Base-by-base conservation (phyloP, 2,113 vertebrate species). In the Chloroceryle aenea region DNA sequence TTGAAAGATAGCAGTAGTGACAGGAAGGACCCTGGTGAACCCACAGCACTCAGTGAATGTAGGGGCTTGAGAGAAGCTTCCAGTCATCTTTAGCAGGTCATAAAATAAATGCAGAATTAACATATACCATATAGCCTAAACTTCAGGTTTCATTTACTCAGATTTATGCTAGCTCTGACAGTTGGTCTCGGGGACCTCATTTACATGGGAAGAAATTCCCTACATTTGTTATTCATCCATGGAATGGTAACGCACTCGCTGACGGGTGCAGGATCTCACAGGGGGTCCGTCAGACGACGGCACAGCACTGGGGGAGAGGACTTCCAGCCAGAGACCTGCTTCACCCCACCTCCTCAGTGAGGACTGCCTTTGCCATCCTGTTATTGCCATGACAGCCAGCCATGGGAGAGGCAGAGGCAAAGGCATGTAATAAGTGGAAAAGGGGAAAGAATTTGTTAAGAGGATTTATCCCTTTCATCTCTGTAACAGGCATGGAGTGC, bases 161-260 rank as follows among this genome's bases (percentile, higher is more conserved):
- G 64, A 62, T 42, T 82, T 72, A 50, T 0, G 2, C 22, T 23
- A 22, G 6, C 45, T 72, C 45, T 19, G 7, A 67, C 50, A 47
- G 34, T 3, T 58, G 19, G 12, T 82, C 55, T n/a, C 3, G 0
- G 36, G 50, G 38, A 75, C 36, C 26, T 36, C 40, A 19, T 68
- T 62, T 53, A 40, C 5, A 43, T 2, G 42, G 32, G 30, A 68
- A 63, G 36, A 32, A 42, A 59, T 25, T 66, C 77, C 64, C 25
- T 10, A 3, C 3, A 0, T 50, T 29, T n/a, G 34, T 12, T 52
- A 16, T 3, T 61, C 58, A 15, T 14, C 17, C 52, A 21, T 17
- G 7, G 47, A 72, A 21, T 34, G 0, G 0, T 11, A 26, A 11
- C 0, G 11, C 0, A 2, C 32, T 18, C 34, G 23, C 67, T 8